These are phyloP conservation scores for Pinna nobilis DNA, from an alignment of 1,140 invertebrate genomes.

Conservation along the genomic window DNA sequence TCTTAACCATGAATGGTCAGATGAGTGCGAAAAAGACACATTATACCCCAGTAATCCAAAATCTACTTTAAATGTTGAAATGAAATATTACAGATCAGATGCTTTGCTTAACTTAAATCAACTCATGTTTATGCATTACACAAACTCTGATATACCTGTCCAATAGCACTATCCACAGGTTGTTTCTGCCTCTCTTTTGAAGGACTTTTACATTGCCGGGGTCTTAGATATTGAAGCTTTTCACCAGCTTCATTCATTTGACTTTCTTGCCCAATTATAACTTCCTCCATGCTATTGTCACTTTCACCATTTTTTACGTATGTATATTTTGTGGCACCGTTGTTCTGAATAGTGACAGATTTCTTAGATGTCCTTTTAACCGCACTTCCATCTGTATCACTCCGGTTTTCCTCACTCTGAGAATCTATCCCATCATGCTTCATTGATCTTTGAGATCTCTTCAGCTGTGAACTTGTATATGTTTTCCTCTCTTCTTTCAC, in stretches of 20 bases:
- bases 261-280: neutral
- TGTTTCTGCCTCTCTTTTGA: slow-evolving; percentile 7
- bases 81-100: neutral
- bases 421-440: neutral
- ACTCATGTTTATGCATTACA: too few species aligned
- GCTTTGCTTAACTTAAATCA: neutral
- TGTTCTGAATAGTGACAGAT: neutral
- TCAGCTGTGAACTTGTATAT: too few species aligned
- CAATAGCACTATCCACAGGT: slow-evolving; percentile 41
- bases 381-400: neutral
- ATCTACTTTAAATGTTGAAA: neutral
- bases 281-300: neutral
- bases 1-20: neutral
- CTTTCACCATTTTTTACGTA: neutral
- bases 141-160: slow-evolving; percentile 43
- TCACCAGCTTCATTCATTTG: neutral
- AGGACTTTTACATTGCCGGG: slow-evolving; percentile 3
- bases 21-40: neutral
- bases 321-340: too few species aligned
- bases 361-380: neutral
- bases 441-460: too few species aligned
- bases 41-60: neutral
- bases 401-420: neutral
- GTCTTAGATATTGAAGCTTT: slow-evolving; percentile 23
- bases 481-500: too few species aligned